phyloP scores from a whole-genome alignment of 2,888 invertebrate genomes.

The Spialia ferax region DNA sequence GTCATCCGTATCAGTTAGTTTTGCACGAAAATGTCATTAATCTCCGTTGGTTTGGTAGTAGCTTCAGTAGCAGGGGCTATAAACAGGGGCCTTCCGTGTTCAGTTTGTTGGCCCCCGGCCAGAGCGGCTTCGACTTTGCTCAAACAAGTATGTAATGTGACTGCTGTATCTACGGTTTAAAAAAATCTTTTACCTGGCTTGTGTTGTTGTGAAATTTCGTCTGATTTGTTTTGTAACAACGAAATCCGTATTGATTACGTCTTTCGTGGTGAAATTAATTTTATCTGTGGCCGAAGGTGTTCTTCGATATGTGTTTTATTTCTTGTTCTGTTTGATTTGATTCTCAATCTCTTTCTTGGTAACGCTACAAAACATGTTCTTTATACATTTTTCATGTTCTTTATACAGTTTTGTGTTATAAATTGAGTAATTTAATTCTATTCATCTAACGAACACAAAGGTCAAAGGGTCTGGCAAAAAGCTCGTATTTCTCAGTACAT shows the following conservation, averaged over 20 bases:
- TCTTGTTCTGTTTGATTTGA: not conserved
- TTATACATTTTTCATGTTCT: not conserved
- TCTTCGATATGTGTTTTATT: not conserved
- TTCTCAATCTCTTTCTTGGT: no score
- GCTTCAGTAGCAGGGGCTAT: slow-evolving; percentile 38
- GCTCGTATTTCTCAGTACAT: slow-evolving; percentile 68
- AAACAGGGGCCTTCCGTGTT: slow-evolving; percentile 52
- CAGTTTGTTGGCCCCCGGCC: slow-evolving; percentile 72
- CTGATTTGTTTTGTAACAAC: slow-evolving; percentile 19
- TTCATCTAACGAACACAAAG: slow-evolving; percentile 57
- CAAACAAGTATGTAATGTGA: slow-evolving; percentile 27
- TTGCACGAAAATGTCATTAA: slow-evolving; percentile 50
- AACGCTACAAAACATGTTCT: not conserved
- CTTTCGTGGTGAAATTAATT: not conserved
- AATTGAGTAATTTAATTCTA: slow-evolving; percentile 43
- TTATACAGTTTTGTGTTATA: not conserved
- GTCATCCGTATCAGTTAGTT: slow-evolving; percentile 43
- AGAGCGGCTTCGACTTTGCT: slow-evolving; percentile 50
- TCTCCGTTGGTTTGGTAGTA: slow-evolving; percentile 31
- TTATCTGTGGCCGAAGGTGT: not conserved
- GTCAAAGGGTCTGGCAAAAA: slow-evolving; percentile 71
- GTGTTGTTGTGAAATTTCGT: not conserved
- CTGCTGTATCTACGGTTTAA: slow-evolving; percentile 7
- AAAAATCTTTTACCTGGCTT: not conserved
- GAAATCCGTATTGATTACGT: no score